Percentiles rank a stretch among this genome's conserved stretches.
Evolutionary conservation across 2,113 vertebrate species (phyloP).

Genomic region (Bos taurus): ARS-UCD2.0 NC_037338.1:82391501-82392000

Average conservation of each 20-base stretch:
- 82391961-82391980: not conserved
- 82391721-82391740: not conserved
- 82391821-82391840: not conserved
- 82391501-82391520: too few species aligned
- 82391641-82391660: not conserved
- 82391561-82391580: not conserved
- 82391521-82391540: not conserved
- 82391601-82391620: not conserved
- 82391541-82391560: not conserved
- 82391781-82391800: not conserved
- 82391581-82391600: not conserved
- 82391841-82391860: not conserved
- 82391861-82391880: accelerated
- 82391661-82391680: not conserved
- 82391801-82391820: not conserved
- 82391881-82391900: accelerated
- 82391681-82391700: not conserved
- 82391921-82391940: accelerated
- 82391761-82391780: not conserved
- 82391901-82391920: not conserved
- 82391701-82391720: not conserved
- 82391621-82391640: not conserved
- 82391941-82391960: not conserved
- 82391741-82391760: not conserved
- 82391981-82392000: too few species aligned